Evolutionary conservation across 2,113 vertebrate genomes (phyloP), one percentile per base, ranked within the genome.

Genomic region (Neomonachus schauinslandi): DNA sequence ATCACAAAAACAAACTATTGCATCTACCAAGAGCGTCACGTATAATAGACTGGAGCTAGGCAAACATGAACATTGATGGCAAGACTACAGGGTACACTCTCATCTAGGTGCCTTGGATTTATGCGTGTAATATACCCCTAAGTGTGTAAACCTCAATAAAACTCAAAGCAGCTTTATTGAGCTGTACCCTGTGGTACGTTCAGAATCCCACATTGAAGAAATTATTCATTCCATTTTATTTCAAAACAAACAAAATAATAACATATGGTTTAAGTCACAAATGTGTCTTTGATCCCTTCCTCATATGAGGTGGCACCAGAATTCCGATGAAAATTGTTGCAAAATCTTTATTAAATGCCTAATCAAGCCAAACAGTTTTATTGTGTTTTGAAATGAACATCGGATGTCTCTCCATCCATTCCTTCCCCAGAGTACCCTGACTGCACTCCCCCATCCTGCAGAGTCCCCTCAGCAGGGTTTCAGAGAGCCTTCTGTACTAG

Each of bases 181-280:
- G 97, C 96, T 93, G 93, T 97, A 97, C 98, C 97, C 98, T 83
- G 91, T 97, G 96, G 97, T 97, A 94, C 96, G 94, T 97, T 97
- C 95, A 96, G 97, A 98, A 95, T 97, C 94, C 91, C 96, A 97
- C 98, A 98, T 97, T 97, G 98, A 98, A 98, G 97, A 94, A 98
- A 98, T 98, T 98, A 98, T 98, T 98, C 98, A 98, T 98, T 95
- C 95, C 95, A 94, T 97, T 98, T 97, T 98, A 97, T 98, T 97
- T 98, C 98, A 98, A 98, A 97, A 97, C 97, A 93, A 98, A 97
- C 95, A 95, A 96, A 98, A 97, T 98, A 97, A 97, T 94, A 98
- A 97, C 93, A 67, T 96, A 98, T 71, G 94, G 96, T 72, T 85
- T 39, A 74, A 98, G 95, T 93, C 94, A 89, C 98, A 95, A 80